phyloP scores from a whole-genome alignment of 1,140 invertebrate species.

The Pogonus chalceus region DNA sequence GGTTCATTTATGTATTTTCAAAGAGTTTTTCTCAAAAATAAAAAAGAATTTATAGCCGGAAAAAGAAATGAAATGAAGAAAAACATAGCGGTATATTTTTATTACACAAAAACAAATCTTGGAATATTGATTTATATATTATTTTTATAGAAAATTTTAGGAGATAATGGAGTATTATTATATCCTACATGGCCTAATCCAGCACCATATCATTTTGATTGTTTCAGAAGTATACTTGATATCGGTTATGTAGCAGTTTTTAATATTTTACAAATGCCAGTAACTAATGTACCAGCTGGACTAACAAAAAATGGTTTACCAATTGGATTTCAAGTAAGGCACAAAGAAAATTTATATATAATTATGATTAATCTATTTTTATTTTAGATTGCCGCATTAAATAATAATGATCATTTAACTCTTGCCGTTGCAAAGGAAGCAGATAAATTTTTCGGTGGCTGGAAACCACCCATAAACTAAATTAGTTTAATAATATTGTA shows the following conservation, averaged over 20 bases:
- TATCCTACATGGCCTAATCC: conserved; percentile 67
- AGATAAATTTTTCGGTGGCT: conserved; percentile 78
- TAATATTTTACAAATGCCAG: conserved; percentile 75
- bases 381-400: conserved; percentile 47
- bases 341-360: no score
- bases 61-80: no score
- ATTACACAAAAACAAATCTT: no score
- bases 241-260: conserved; percentile 72
- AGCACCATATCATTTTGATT: conserved; percentile 67
- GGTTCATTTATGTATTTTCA: no score
- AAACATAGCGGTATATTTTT: no score
- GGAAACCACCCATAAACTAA: conserved; percentile 61
- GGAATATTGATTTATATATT: no score
- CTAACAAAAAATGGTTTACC: conserved; percentile 65
- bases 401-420: conserved; percentile 63
- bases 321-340: conserved; percentile 59
- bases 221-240: conserved; percentile 61
- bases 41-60: no score
- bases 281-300: conserved; percentile 70
- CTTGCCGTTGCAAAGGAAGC: conserved; percentile 73
- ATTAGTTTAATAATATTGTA: no score
- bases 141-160: conserved; percentile 53
- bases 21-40: no score
- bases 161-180: conserved; percentile 67
- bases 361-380: no score